phyloP scores from a whole-genome alignment of 1,140 invertebrate genomes.

The Drosophila sulfurigaster region DNA sequence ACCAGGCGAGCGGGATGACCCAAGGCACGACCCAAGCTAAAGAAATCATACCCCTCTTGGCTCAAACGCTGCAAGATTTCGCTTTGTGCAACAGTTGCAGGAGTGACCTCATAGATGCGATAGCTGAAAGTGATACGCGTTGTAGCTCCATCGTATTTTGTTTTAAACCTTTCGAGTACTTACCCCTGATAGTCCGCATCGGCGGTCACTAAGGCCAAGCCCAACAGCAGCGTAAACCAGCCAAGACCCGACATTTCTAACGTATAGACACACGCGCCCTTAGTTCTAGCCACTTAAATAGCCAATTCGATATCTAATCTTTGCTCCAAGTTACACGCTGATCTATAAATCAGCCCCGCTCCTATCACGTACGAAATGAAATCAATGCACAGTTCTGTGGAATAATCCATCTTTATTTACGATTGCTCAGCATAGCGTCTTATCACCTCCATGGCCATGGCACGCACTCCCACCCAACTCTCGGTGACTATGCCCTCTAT shows the following conservation, averaged over 20 bases:
- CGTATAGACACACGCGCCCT: slow-evolving; percentile 43
- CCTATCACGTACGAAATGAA: slow-evolving; percentile 8
- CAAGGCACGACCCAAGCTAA: slow-evolving; percentile 48
- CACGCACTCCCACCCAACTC: slow-evolving; percentile 89
- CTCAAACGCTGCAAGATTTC: slow-evolving; percentile 50
- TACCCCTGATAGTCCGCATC: slow-evolving; percentile 60
- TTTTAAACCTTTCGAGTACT: neutral
- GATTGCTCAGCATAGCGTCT: slow-evolving; percentile 41
- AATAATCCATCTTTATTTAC: slow-evolving; percentile 59
- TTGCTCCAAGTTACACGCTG: no score
- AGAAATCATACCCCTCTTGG: slow-evolving; percentile 63
- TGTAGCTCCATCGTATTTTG: neutral
- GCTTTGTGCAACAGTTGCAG: slow-evolving; percentile 44
- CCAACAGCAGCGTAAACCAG: slow-evolving; percentile 48
- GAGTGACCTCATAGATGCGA: slow-evolving; percentile 70
- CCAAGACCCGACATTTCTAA: slow-evolving; percentile 45
- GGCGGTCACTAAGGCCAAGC: slow-evolving; percentile 41
- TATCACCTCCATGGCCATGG: slow-evolving; percentile 75
- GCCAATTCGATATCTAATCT: slow-evolving; percentile 57
- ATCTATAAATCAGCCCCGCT: slow-evolving; percentile 41
- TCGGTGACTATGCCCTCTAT: slow-evolving; percentile 88
- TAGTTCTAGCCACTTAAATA: slow-evolving; percentile 53
- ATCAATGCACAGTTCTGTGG: slow-evolving; percentile 45
- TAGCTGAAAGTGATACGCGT: slow-evolving; percentile 47
- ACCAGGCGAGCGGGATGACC: slow-evolving; percentile 51